phyloP scores from a whole-genome alignment of 2,888 invertebrate species.

The Cancer borealis region DNA sequence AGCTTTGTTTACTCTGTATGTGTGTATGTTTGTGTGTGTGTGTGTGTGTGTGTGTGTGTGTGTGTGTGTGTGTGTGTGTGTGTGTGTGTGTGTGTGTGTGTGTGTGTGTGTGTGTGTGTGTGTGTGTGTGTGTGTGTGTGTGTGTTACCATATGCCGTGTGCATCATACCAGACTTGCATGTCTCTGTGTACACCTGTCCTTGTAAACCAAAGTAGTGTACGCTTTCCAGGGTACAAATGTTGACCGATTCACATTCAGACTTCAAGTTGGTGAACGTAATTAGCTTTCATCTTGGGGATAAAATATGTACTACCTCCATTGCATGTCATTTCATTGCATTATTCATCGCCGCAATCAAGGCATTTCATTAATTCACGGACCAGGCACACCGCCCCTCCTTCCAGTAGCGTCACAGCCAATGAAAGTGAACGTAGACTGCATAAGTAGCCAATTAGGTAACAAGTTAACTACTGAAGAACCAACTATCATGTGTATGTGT shows the following conservation, averaged over 20 bases:
- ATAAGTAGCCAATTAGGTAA: not conserved
- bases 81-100: constrained; percentile 26
- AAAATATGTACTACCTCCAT: not conserved
- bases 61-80: too few relatives aligned
- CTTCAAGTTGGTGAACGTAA: not conserved
- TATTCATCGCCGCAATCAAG: not conserved
- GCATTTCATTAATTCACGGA: not conserved
- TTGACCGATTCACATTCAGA: not conserved
- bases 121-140: constrained; percentile 11
- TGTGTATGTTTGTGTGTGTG: too few relatives aligned
- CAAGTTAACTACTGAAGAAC: not conserved
- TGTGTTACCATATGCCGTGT: not conserved
- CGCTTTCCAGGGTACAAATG: not conserved
- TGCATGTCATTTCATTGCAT: not conserved
- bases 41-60: too few relatives aligned
- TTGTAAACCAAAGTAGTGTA: not conserved
- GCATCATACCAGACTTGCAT: too few relatives aligned
- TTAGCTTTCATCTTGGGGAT: not conserved
- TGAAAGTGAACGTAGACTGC: not conserved
- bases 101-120: constrained; percentile 11
- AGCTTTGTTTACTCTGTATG: too few relatives aligned
- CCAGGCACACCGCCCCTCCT: not conserved
- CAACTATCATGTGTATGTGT: not conserved
- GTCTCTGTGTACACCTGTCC: too few relatives aligned
- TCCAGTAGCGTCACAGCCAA: not conserved